A percentile compares a stretch with the other conserved stretches of the same genome.
phyloP scores from a whole-genome alignment of 2,113 vertebrate genomes.

The Megatriorchis doriae region DNA sequence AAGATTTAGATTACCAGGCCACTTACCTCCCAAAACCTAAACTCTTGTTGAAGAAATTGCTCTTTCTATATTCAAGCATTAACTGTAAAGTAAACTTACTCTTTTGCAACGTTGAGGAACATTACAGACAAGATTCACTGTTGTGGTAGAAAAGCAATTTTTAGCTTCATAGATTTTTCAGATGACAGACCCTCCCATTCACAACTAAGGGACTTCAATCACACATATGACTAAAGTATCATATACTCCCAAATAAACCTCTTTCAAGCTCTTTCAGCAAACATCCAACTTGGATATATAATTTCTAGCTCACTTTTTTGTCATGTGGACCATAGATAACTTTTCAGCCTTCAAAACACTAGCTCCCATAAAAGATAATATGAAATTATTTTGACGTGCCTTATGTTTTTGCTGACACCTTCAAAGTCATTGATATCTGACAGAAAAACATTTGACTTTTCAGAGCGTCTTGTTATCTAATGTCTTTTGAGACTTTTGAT shows the following conservation, averaged over 20 bases:
- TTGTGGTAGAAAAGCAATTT: background rate
- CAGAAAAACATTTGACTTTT: background rate
- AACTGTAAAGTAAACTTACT: background rate
- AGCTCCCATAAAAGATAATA: background rate
- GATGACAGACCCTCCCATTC: background rate
- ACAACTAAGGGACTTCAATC: background rate
- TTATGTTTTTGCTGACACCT: background rate
- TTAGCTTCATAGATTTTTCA: background rate
- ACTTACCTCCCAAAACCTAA: background rate
- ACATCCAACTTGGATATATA: background rate
- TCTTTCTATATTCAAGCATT: background rate
- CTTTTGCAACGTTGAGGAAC: background rate
- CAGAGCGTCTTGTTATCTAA: rapidly evolving
- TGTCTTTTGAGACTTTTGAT: background rate
- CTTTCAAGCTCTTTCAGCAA: background rate
- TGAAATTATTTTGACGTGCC: background rate
- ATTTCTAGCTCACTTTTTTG: background rate
- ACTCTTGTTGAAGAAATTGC: background rate
- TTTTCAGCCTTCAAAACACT: background rate
- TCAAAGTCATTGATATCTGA: background rate
- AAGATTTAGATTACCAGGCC: background rate
- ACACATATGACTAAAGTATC: background rate
- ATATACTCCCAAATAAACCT: background rate
- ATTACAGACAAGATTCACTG: background rate
- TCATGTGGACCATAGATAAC: background rate